Conservation (phyloP, 1,140 invertebrate genomes). For the Schlechtendalia chinensis region DNA sequence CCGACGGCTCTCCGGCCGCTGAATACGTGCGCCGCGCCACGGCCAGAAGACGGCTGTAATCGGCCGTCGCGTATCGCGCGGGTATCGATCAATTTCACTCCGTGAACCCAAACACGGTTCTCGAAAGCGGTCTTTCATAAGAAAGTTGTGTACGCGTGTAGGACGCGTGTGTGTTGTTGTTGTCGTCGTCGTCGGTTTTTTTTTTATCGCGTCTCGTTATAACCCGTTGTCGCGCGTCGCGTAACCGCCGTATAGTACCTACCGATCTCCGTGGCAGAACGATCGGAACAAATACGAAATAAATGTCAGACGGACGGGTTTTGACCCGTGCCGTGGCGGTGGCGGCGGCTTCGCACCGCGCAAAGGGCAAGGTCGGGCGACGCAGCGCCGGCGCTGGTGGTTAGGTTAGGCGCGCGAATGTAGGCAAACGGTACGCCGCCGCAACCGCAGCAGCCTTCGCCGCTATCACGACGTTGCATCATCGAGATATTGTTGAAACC, state of each 20-base stretch:
- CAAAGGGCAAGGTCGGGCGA: conserved; percentile 29
- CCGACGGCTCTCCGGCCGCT: background rate
- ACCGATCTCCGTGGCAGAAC: background rate
- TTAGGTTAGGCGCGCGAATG: background rate
- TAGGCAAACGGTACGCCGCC: conserved; percentile 17
- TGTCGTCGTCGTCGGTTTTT: background rate
- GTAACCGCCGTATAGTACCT: background rate
- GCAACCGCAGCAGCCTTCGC: background rate
- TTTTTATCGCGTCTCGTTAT: no score
- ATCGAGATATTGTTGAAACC: background rate
- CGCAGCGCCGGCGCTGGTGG: background rate
- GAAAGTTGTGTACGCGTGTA: conserved; percentile 28
- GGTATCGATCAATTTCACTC: conserved; percentile 48
- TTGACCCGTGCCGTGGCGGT: background rate
- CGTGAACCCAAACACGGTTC: conserved; percentile 24
- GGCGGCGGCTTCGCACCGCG: background rate
- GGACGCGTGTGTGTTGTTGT: background rate
- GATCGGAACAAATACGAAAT: background rate
- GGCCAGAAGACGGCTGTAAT: background rate
- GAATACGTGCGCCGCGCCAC: background rate
- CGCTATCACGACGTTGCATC: background rate
- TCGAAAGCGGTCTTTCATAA: conserved; percentile 47
- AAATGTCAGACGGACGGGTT: conserved; percentile 27
- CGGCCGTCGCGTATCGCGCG: conserved; percentile 17
- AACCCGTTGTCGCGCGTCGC: background rate